A percentile compares a stretch with the other conserved stretches of the same genome.
These are phyloP conservation scores for Pitta sordida DNA, from an alignment of 2,113 vertebrate genomes.

Conservation along the genomic window DNA sequence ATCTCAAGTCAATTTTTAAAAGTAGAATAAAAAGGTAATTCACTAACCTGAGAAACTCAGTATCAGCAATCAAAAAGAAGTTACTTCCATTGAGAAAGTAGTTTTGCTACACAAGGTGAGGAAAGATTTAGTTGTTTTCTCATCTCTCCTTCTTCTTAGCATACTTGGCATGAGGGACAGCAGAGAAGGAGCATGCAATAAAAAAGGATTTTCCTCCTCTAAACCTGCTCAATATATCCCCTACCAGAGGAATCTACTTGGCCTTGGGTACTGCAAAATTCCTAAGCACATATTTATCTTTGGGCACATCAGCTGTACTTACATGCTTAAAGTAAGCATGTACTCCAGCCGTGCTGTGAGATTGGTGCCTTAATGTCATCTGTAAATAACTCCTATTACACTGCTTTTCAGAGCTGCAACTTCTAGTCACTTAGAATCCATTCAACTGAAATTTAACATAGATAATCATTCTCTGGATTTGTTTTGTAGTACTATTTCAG, in stretches of 20 bases:
- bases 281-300: slow-evolving; percentile 21
- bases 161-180: neutral
- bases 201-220: neutral
- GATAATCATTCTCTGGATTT: neutral
- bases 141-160: neutral
- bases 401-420: slow-evolving; percentile 15
- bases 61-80: neutral
- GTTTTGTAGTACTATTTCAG: neutral
- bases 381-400: neutral
- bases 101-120: neutral
- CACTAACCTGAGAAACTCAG: neutral
- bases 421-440: neutral
- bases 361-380: neutral
- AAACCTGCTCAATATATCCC: neutral
- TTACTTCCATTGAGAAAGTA: neutral
- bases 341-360: neutral
- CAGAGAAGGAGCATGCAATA: neutral
- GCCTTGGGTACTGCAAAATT: neutral
- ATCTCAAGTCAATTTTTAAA: neutral
- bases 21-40: neutral
- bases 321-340: neutral
- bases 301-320: slow-evolving; percentile 14
- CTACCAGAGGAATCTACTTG: neutral
- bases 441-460: neutral
- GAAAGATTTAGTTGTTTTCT: neutral